A percentile compares a stretch with the other conserved stretches of the same genome.
These are phyloP conservation scores for Stegostoma tigrinum DNA, from an alignment of 2,113 vertebrate species.

Conservation along the genomic window DNA sequence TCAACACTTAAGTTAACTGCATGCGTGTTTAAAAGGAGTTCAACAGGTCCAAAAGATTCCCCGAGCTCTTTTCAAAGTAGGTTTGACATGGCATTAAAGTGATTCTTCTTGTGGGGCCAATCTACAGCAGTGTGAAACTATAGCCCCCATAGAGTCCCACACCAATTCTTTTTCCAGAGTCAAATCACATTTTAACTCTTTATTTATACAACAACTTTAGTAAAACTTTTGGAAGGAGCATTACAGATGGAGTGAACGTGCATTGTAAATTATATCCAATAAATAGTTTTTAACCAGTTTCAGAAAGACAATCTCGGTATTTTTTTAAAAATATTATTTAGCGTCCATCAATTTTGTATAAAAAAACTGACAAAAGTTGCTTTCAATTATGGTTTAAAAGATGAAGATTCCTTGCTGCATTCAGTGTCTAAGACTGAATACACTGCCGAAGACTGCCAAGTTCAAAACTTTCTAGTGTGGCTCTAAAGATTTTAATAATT, in stretches of 20 bases:
- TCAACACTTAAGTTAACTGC: constrained; percentile 28
- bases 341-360: not conserved
- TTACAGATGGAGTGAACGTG: not conserved
- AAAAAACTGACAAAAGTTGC: not conserved
- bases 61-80: not conserved
- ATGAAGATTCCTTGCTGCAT: not conserved
- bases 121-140: not conserved
- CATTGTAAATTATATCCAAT: not conserved
- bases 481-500: not conserved
- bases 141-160: not conserved
- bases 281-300: not conserved
- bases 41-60: constrained; percentile 18
- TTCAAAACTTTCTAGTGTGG: not conserved
- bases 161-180: not conserved
- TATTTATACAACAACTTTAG: not conserved
- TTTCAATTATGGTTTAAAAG: not conserved
- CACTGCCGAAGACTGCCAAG: not conserved
- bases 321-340: not conserved
- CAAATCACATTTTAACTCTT: not conserved
- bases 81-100: constrained; percentile 25
- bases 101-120: constrained; percentile 15
- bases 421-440: not conserved
- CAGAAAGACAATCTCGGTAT: not conserved
- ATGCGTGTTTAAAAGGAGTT: constrained; percentile 6
- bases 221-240: not conserved